These are phyloP conservation scores for Pangasianodon gigas DNA, from an alignment of 2,113 vertebrate genomes.

Conservation along the genomic window DNA sequence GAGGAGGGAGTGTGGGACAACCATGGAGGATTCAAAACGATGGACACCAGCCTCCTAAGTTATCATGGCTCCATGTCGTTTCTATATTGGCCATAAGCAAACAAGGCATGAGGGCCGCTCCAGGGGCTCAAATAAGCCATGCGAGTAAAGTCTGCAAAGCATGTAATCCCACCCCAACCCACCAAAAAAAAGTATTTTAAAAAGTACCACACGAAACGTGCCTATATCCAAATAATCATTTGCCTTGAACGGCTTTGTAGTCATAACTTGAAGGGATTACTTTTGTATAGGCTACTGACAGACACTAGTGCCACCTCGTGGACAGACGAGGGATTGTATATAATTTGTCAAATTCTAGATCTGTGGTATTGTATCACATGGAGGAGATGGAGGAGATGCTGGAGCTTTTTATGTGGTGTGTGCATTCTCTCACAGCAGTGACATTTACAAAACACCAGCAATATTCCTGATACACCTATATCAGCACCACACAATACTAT, in stretches of 20 bases:
- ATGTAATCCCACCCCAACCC: background rate
- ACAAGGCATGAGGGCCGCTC: background rate
- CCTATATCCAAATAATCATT: no score
- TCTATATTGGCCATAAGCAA: background rate
- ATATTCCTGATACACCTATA: background rate
- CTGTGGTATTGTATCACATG: background rate
- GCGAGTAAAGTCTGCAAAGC: background rate
- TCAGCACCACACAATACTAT: background rate
- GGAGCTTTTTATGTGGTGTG: background rate
- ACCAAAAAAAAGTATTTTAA: background rate
- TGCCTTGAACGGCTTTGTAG: background rate
- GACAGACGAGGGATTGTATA: constrained; percentile 6
- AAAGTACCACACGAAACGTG: background rate
- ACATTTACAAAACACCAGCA: background rate
- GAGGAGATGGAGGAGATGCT: background rate
- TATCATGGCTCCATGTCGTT: background rate
- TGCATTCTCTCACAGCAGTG: background rate
- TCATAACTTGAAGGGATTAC: constrained; percentile 27
- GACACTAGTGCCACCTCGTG: constrained; percentile 30
- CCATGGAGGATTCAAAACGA: constrained; percentile 10
- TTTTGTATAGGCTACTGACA: background rate
- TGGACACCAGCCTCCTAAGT: background rate
- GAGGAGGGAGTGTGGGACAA: constrained; percentile 48
- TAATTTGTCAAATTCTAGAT: background rate
- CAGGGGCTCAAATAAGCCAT: background rate